Base-by-base conservation (phyloP, 2,888 invertebrate species). In the Scelioninae gen. 1 region DNA sequence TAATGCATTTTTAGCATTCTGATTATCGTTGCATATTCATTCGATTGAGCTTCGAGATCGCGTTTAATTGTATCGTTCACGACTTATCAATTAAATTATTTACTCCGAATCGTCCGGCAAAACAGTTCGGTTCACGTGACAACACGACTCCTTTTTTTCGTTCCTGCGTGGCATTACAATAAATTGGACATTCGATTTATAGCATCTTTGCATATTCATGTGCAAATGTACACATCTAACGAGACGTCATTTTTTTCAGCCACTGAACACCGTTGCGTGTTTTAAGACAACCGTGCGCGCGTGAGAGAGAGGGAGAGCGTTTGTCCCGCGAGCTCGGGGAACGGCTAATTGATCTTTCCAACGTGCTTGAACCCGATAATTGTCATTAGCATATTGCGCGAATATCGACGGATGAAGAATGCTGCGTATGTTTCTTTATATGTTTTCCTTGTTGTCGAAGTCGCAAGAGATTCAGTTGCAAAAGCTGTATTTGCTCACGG, bases 301-400 rank as follows among this genome's bases (percentile, higher is more conserved):
- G 23, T 2, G 23, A 23, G 23, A 23, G 62, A 82, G 79, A 23
- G 23, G 4, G 23, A 23, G 23, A 23, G 68, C 79, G 79, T 76
- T 78, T 78, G 84, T 80, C 68, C 71, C 72, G 72, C 32, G 72
- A 45, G 34, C 86, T 84, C 84, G 85, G 86, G 86, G 87, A 87
- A 86, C 86, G 87, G 83, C 88, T 89, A 90, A 90, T 88, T 89
- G 88, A 91, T 91, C 90, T 90, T 92, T 91, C 89, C 88, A 89
- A 88, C 88, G 89, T 86, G 89, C 90, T 91, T 90, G 89, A 90
- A 91, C 90, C 87, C 89, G 87, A 89, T 90, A 87, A 91, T 91
- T 89, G 88, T 86, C 83, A 90, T 91, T 91, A 89, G 87, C 90
- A 90, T 91, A 88, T 83, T 82, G 82, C 85, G 85, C 82, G 88